Percentiles rank a stretch among this genome's conserved stretches.
Conservation (phyloP, 2,888 invertebrate genomes). For the Coleophora deauratella region DNA sequence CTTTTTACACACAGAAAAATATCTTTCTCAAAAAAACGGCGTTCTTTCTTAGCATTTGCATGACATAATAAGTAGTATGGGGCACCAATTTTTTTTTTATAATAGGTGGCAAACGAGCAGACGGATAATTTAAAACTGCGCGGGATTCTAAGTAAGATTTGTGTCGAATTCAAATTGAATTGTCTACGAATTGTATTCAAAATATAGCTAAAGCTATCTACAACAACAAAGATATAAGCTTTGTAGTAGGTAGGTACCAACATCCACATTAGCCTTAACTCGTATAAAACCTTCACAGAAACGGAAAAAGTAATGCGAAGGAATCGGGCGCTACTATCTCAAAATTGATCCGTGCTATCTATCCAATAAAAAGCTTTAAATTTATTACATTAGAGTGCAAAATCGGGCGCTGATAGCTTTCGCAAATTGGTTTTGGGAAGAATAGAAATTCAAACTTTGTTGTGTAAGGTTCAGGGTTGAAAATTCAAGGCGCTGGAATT, state of each 20-base stretch:
- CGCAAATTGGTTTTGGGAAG: slow-evolving; percentile 51
- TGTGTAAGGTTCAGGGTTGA: slow-evolving; percentile 14
- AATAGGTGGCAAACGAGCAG: too few species aligned
- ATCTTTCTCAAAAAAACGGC: too few species aligned
- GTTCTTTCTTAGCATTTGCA: too few species aligned
- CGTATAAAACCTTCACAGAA: slow-evolving; percentile 70
- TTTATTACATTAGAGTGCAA: slow-evolving; percentile 17
- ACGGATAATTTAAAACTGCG: too few species aligned
- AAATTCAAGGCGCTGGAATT: slow-evolving; percentile 16
- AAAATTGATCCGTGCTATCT: slow-evolving; percentile 57
- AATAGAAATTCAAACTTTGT: too few species aligned
- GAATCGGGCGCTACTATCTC: slow-evolving; percentile 71
- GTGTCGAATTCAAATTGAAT: slow-evolving; percentile 1
- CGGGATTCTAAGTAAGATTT: too few species aligned
- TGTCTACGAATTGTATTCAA: slow-evolving; percentile 7
- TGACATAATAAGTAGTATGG: too few species aligned
- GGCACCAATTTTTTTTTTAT: too few species aligned
- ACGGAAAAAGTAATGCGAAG: slow-evolving; percentile 71
- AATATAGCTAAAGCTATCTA: slow-evolving; percentile 21
- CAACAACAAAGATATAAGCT: slow-evolving; percentile 10
- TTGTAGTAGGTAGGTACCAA: too few species aligned
- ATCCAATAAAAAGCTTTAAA: slow-evolving; percentile 28
- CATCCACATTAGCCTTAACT: slow-evolving; percentile 67
- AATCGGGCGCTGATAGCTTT: slow-evolving; percentile 24
- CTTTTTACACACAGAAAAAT: too few species aligned